phyloP scores from a whole-genome alignment of 2,797 vertebrate species.

The Chaetophractus vellerosus region DNA sequence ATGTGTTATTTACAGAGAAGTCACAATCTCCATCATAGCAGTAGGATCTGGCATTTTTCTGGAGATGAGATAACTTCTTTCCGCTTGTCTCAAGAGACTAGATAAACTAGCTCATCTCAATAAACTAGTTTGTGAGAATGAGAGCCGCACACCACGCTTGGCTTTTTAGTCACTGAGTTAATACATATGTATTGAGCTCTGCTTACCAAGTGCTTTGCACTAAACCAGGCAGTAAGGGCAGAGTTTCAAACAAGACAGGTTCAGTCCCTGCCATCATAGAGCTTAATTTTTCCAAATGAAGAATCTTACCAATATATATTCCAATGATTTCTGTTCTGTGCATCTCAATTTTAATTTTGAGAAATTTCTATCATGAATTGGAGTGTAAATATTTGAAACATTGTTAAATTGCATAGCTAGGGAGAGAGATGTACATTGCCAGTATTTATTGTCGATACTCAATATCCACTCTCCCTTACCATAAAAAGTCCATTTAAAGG shows the following conservation, averaged over 20 bases:
- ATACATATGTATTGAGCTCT: slow-evolving; percentile 43
- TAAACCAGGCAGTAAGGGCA: background rate
- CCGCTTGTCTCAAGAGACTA: background rate
- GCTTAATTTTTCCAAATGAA: slow-evolving; percentile 62
- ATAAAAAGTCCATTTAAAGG: slow-evolving; percentile 15
- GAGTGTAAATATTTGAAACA: slow-evolving; percentile 15
- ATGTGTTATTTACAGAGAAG: slow-evolving; percentile 46
- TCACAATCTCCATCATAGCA: background rate
- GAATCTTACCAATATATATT: slow-evolving; percentile 45
- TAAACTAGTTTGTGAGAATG: background rate
- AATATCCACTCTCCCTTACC: slow-evolving; percentile 3
- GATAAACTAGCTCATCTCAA: background rate
- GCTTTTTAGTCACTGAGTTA: slow-evolving; percentile 47
- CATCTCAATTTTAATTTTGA: slow-evolving; percentile 27
- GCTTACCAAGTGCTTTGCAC: background rate
- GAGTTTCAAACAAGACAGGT: slow-evolving; percentile 18
- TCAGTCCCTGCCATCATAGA: background rate
- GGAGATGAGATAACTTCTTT: background rate
- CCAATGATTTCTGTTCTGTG: background rate
- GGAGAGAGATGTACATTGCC: background rate
- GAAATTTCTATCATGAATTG: background rate
- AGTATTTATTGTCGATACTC: slow-evolving; percentile 58
- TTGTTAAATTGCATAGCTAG: slow-evolving; percentile 36
- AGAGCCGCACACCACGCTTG: background rate
- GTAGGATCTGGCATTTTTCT: background rate